These are phyloP conservation scores for Hypanus sabinus DNA, from an alignment of 2,113 vertebrate genomes.

Conservation along the genomic window DNA sequence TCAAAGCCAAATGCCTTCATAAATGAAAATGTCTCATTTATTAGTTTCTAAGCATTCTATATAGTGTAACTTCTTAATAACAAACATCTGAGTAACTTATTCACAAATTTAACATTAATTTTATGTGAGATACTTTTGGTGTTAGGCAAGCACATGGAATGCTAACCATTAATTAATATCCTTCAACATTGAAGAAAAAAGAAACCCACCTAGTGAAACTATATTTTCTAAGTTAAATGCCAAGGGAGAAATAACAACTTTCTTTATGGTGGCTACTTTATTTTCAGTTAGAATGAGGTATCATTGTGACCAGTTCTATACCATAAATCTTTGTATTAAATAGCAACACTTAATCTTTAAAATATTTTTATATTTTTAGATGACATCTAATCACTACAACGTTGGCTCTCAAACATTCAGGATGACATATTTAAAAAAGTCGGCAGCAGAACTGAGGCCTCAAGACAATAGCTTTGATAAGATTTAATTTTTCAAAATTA, in stretches of 20 bases:
- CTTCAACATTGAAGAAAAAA: background rate
- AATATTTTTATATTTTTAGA: background rate
- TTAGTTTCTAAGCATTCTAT: background rate
- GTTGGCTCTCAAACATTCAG: background rate
- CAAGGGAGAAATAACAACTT: conserved; percentile 37
- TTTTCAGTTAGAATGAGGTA: background rate
- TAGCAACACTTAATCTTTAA: background rate
- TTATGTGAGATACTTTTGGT: background rate
- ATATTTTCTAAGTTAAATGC: background rate
- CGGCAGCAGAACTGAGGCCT: background rate
- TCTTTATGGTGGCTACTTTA: background rate
- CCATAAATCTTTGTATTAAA: background rate
- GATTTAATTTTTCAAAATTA: background rate
- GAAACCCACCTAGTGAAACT: background rate
- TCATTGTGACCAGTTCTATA: background rate
- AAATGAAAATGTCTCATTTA: background rate
- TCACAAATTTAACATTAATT: background rate
- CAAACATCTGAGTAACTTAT: background rate
- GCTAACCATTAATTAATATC: background rate
- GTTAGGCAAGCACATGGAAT: background rate
- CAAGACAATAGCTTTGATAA: background rate
- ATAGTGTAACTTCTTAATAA: background rate
- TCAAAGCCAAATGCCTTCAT: no score
- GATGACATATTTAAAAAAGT: background rate
- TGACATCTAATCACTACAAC: background rate